phyloP scores from a whole-genome alignment of 2,797 vertebrate species.

The Eulemur coronatus region DNA sequence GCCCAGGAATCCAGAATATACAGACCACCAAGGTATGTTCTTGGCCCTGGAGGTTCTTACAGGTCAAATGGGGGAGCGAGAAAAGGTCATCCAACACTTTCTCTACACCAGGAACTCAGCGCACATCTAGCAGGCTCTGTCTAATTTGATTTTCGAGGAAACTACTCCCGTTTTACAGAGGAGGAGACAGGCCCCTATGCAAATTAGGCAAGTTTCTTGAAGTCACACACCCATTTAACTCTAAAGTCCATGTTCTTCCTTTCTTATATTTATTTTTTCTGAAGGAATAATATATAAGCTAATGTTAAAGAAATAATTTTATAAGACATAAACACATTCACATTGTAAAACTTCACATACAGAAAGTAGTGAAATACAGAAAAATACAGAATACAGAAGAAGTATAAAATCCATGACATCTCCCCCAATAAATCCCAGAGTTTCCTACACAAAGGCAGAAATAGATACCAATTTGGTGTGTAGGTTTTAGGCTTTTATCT shows the following conservation, averaged over 20 bases:
- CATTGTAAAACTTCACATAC: background rate
- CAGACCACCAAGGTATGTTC: background rate
- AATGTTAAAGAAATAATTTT: conserved; percentile 17
- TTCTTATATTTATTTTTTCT: background rate
- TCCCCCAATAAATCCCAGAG: background rate
- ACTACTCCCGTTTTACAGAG: background rate
- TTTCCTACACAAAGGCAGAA: background rate
- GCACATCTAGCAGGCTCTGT: background rate
- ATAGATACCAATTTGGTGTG: background rate
- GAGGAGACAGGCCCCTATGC: background rate
- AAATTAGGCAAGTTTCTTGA: background rate
- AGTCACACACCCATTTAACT: background rate
- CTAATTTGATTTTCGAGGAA: background rate
- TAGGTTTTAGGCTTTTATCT: conserved; percentile 13
- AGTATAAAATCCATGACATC: background rate
- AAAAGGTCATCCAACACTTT: background rate
- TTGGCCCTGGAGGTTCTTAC: background rate
- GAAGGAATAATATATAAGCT: background rate
- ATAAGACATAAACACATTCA: background rate
- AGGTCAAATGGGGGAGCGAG: background rate
- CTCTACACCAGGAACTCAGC: background rate
- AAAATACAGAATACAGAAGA: conserved; percentile 8
- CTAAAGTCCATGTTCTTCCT: background rate
- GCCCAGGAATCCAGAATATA: background rate
- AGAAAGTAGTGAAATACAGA: background rate